Evolutionary conservation across 2,888 invertebrate genomes (phyloP).

Genomic region (Sabellastarte sp.): DNA sequence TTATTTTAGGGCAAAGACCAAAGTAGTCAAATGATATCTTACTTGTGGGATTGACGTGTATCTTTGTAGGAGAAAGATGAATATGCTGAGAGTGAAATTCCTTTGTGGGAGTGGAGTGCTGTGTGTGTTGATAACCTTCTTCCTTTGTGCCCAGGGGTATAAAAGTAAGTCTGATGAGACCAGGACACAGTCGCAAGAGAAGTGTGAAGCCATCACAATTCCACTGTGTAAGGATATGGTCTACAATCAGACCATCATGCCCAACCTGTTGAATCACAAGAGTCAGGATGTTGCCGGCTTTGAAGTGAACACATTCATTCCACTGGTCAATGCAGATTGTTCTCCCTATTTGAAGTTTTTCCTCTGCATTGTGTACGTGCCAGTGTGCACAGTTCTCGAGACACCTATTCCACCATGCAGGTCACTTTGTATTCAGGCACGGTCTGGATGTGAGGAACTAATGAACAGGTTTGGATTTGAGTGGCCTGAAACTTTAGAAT

Average conservation of each 20-base stretch:
- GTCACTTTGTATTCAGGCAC: slow-evolving; percentile 83
- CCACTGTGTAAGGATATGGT: slow-evolving; percentile 83
- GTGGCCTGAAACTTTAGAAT: slow-evolving; percentile 89
- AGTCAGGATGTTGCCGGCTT: slow-evolving; percentile 92
- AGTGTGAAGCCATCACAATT: not conserved
- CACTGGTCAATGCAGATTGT: slow-evolving; percentile 85
- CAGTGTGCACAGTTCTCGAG: slow-evolving; percentile 92
- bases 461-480: slow-evolving; percentile 82
- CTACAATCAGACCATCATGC: slow-evolving; percentile 95
- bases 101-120: too few relatives aligned
- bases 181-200: too few relatives aligned
- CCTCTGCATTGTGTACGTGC: slow-evolving; percentile 91
- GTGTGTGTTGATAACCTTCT: too few relatives aligned
- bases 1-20: too few relatives aligned
- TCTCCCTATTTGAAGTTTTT: slow-evolving; percentile 92
- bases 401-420: slow-evolving; percentile 86
- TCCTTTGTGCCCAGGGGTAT: too few relatives aligned
- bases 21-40: too few relatives aligned
- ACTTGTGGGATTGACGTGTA: too few relatives aligned
- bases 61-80: too few relatives aligned
- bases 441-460: slow-evolving; percentile 78
- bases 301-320: slow-evolving; percentile 89
- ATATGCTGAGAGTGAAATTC: too few relatives aligned
- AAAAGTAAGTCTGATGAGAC: too few relatives aligned
- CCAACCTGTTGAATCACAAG: slow-evolving; percentile 82